Base-by-base conservation (phyloP, 1,140 invertebrate species). In the Belonocnema kinseyi region DNA sequence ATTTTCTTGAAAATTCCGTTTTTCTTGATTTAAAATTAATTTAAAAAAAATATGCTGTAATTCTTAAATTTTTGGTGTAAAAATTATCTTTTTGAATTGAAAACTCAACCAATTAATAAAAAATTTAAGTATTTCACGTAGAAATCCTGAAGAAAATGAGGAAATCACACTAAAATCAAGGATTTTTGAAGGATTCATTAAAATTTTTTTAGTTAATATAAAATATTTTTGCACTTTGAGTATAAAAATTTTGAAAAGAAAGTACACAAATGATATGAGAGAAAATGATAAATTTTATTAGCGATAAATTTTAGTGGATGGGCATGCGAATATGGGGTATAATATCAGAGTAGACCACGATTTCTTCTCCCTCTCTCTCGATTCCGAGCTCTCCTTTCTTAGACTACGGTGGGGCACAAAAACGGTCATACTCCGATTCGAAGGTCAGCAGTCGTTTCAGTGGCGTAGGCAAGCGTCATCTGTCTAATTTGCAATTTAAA, bases 341-440 rank as follows among this genome's bases (percentile, higher is more conserved):
- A 46, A 33, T 46, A 50, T 21, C 53, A 66, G 61, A 66, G 61
- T 26, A 66, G 26, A 46, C 40, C 40, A 8, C 19, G 26, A 74
- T 53, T 74, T 74, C 46, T 26, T 70, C 33, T 77, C 53, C 50
- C 53, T 58, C 71, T 72, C 56, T 74, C 73, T 33, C 19, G 51
- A 72, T 79, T 51, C 74, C 50, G 50, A 73, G 58, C 66, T 71
- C 74, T 78, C 61, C 70, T 73, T 74, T 79, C 70, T 61, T 53
- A 52, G 73, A 66, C 50, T 73, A 61, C 61, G 73, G 75, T 72
- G 78, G 72, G 72, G 86, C 79, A 83, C 81, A 87, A 88, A 89
- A 89, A 89, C 85, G 84, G 85, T 85, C 85, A 82, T 85, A 85
- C 86, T 84, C 82, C 85, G 88, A 88, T 88, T 88, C 87, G 87